Base-by-base conservation (phyloP, 2,113 vertebrate species). In the Phocoena sinus region DNA sequence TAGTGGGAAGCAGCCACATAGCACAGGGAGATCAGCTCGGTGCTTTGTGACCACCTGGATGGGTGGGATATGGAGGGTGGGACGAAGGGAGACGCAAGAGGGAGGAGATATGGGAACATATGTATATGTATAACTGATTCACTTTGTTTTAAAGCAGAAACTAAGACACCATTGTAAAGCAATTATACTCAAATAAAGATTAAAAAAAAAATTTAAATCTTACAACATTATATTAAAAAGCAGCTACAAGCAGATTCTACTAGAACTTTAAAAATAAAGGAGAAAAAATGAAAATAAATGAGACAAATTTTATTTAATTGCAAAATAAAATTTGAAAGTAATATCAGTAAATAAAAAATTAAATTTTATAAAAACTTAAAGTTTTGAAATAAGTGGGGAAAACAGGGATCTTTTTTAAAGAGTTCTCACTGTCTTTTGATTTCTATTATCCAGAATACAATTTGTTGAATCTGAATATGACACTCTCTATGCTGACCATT, bases 271-370 rank as follows among this genome's bases (percentile, higher is more conserved):
- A 70, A 96, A 94, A 74, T 36, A 8, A 82, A 68, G 20, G 14
- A 36, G 5, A 23, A 2, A 77, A 82, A 80, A 63, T 41, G 5
- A 93, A 74, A 93, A 86, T 82, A 82, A 89, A 50, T 14, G 20
- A 95, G 53, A 62, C 15, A 53, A 33, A 77, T 20, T 76, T 33
- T 50, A 76, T 76, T 77, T 70, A 79, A 86, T 14, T 74, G 13
- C 8, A 92, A 96, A 87, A 63, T 79, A 8, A 83, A 89, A 96
- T 82, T 76, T 89, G 67, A 68, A 79, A 88, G 36, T 68, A 56
- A 6, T 94, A 26, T 73, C 36, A 80, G 18, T 36, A 58, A 80
- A 80, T 15, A 58, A 56, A 79, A 79, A 36, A 25, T 13, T 26
- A 36, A 38, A 44, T 63, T 10, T 56, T 6, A 13, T 47, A 63